These are phyloP conservation scores for Ophonus ardosiacus DNA, from an alignment of 2,888 invertebrate species.

Conservation along the genomic window DNA sequence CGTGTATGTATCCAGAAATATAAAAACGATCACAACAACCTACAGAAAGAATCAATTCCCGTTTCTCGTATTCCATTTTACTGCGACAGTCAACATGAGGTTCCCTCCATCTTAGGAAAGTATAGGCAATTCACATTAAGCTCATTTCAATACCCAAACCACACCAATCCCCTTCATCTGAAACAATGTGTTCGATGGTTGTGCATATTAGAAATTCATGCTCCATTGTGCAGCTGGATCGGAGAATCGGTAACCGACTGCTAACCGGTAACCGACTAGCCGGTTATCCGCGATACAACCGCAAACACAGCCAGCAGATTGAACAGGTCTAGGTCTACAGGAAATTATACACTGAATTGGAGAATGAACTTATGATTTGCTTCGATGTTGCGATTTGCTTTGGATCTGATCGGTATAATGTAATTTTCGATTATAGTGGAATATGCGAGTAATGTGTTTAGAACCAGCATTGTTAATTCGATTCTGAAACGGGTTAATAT, in stretches of 20 bases:
- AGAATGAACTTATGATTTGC: conserved; percentile 44
- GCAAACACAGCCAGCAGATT: conserved; percentile 24
- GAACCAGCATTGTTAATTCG: not conserved
- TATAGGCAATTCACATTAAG: not conserved
- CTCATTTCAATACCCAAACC: not conserved
- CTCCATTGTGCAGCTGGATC: conserved; percentile 50
- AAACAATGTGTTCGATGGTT: conserved; percentile 53
- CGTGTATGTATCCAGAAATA: not conserved
- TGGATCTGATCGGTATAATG: not conserved
- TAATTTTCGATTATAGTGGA: not conserved
- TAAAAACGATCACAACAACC: not conserved
- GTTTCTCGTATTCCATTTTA: not conserved
- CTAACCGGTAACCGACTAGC: conserved; percentile 48
- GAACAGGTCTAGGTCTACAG: conserved; percentile 15
- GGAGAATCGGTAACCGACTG: not conserved
- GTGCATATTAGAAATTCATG: conserved; percentile 62
- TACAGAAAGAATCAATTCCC: not conserved
- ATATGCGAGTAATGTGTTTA: not conserved
- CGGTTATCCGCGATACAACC: conserved; percentile 28
- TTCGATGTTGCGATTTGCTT: not conserved
- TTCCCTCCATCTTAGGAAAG: not conserved
- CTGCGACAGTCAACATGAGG: not conserved
- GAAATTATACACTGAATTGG: conserved; percentile 36
- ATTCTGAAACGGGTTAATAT: not conserved
- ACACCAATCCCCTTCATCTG: not conserved